Evolutionary conservation across 2,113 vertebrate genomes (phyloP), one percentile per base, ranked within the genome.

Genomic region (Crotophaga sulcirostris): DNA sequence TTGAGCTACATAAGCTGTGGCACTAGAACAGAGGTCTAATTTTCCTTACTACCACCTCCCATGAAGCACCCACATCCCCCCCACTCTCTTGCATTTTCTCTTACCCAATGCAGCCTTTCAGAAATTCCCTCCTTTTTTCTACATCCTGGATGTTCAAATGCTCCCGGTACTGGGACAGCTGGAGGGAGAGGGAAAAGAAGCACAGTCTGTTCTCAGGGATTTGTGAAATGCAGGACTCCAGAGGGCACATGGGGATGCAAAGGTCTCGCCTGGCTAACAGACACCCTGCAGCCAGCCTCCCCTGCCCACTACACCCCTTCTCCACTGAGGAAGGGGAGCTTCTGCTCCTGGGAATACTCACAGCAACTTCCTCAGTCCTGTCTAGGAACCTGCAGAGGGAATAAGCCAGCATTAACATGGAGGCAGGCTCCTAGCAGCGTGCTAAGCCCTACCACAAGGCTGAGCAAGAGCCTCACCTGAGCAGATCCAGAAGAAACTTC

Each of bases 81-180:
- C 69, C 42, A 58, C 15, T 15, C 44, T 55, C 54, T 80, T 59
- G 34, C 28, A 31, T 90, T 47, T 42, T 60, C 75, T 85, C 98
- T 98, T 96, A 99, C 99, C 98, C 98, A 89, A 99, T 97, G 94
- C 99, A 99, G 93, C 95, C 98, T 97, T 99, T 99, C 87, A 99
- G 98, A 97, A 99, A 99, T 94, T 99, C 99, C 95, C 98, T 98
- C 87, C 97, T 98, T 97, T 98, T 98, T 70, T 98, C 98, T 47
- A 98, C 99, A 91, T 99, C 98, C 64, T 98, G 96, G 87, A 99
- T 99, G 91, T 84, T 98, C 94, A 99, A 97, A 93, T 99, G 99
- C 45, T 99, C 98, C 95, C 98, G 99, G 93, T 99, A 99, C 93
- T 99, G 99, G 42, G 99, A 98, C 59, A 99, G 97, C 99, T 99